Percentiles rank a stretch among this genome's conserved stretches.
Conservation (phyloP, 2,113 vertebrate species). For the Meles meles region DNA sequence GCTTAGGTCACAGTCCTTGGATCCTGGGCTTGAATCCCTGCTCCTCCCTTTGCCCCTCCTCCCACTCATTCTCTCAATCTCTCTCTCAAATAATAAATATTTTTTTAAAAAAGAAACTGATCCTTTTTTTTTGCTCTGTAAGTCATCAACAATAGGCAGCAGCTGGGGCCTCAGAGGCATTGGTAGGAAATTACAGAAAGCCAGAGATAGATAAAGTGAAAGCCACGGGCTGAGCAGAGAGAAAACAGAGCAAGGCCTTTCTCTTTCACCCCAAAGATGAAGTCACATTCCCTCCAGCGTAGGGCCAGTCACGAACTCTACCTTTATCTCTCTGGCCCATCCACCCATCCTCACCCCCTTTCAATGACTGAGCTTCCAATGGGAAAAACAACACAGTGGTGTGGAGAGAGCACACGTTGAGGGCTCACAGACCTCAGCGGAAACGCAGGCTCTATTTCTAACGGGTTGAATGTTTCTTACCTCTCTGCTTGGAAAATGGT, state of each 20-base stretch:
- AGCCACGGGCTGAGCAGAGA: conserved; percentile 12
- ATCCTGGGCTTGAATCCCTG: too few relatives aligned
- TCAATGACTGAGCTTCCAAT: background rate
- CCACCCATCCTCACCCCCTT: background rate
- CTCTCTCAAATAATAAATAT: background rate
- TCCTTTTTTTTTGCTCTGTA: background rate
- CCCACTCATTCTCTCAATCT: background rate
- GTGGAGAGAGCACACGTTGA: background rate
- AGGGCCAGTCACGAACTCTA: background rate
- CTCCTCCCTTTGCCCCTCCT: background rate
- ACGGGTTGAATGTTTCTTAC: conserved; percentile 1
- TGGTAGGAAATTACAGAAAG: conserved; percentile 9
- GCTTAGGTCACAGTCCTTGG: too few relatives aligned
- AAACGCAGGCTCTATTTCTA: conserved; percentile 23
- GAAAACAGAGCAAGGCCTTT: conserved; percentile 6
- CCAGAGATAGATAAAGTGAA: conserved; percentile 29
- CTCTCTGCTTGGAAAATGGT: background rate
- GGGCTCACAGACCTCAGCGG: background rate
- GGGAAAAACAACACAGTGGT: background rate
- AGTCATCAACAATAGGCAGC: background rate
- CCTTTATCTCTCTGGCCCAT: background rate
- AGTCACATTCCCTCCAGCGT: background rate
- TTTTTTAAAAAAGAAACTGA: background rate
- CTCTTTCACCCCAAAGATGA: background rate
- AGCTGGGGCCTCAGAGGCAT: background rate